Evolutionary conservation across 2,797 vertebrate species (phyloP), one percentile per base, ranked within the genome.

Genomic region (Cercopithecus neglectus): DNA sequence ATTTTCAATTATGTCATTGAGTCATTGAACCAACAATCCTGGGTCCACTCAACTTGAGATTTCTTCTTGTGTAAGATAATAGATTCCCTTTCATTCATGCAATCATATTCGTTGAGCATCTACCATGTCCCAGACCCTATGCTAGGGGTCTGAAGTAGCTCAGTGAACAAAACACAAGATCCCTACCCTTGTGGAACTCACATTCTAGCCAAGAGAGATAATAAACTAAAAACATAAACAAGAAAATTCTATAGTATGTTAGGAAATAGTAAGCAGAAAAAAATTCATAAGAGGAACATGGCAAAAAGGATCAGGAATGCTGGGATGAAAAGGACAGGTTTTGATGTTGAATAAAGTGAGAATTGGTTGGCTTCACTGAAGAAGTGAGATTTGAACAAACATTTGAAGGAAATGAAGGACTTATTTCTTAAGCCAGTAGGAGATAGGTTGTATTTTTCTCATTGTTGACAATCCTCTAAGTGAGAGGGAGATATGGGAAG

Each of bases 341-440:
- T 91, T 61, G 36, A 21, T 85, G 46, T 41, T 57, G 59, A 89
- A n/a, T 59, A 41, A 81, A 89, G 78, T 91, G 59, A 93, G 67
- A 6, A 36, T 70, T 72, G 64, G 50, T 67, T n/a, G 5, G 46
- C 41, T 64, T 96, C 44, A 19, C 10, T 39, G 22, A 96, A 28
- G 53, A 93, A 96, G 59, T 82, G 33, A 87, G 53, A 96, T 83
- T 67, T 90, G 33, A 81, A 67, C 39, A 78, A 78, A 85, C 30
- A 33, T 21, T 74, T 26, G 8, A 82, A 84, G 61, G 50, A 95
- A 93, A 74, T 55, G 36, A 95, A 86, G 11, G 59, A 70, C 39
- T 79, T 79, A n/a, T 57, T 91, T 36, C 78, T 80, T 74, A 79
- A 95, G 44, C 26, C 10, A 55, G 26, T 74, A 53, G 61, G 5